Evolutionary conservation across 2,797 vertebrate genomes (phyloP).

Genomic region (Echiichthys vipera): DNA sequence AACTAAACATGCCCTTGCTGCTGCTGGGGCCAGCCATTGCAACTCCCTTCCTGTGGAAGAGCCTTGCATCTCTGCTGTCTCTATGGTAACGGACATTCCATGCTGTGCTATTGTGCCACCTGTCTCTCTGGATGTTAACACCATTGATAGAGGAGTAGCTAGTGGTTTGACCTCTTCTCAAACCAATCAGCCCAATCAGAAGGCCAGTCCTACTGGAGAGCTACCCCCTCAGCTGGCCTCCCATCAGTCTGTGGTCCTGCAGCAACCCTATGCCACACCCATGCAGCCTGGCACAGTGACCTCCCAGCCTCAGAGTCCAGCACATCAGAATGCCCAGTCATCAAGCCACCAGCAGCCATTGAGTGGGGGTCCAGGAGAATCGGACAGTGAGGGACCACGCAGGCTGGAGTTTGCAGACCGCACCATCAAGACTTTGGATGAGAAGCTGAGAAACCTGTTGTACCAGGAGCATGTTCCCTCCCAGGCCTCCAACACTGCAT

Average conservation of each 20-base stretch:
- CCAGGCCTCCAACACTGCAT: slow-evolving; percentile 65
- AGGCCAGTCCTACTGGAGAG: slow-evolving; percentile 74
- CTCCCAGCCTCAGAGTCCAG: slow-evolving; percentile 87
- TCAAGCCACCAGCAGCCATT: slow-evolving; percentile 79
- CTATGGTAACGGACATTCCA: slow-evolving; percentile 81
- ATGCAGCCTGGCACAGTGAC: slow-evolving; percentile 77
- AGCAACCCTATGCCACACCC: slow-evolving; percentile 83
- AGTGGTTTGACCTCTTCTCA: slow-evolving; percentile 56
- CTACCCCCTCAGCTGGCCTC: slow-evolving; percentile 54
- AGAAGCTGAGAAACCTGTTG: slow-evolving; percentile 93
- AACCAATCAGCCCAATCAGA: slow-evolving; percentile 62
- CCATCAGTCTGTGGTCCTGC: slow-evolving; percentile 83
- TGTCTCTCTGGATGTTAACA: slow-evolving; percentile 77
- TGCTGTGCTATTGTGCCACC: slow-evolving; percentile 85
- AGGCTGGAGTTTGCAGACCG: slow-evolving; percentile 94
- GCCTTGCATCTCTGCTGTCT: slow-evolving; percentile 72
- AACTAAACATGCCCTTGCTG: slow-evolving; percentile 33
- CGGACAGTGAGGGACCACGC: slow-evolving; percentile 91
- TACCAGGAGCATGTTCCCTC: slow-evolving; percentile 87
- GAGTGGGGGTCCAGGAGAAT: slow-evolving; percentile 87
- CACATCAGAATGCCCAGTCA: slow-evolving; percentile 69
- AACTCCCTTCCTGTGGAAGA: slow-evolving; percentile 73
- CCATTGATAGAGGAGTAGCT: slow-evolving; percentile 51
- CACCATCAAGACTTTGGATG: slow-evolving; percentile 96
- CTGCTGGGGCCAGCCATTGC: slow-evolving; percentile 38